phyloP scores from a whole-genome alignment of 2,797 vertebrate genomes.

The Sebastes goodei region DNA sequence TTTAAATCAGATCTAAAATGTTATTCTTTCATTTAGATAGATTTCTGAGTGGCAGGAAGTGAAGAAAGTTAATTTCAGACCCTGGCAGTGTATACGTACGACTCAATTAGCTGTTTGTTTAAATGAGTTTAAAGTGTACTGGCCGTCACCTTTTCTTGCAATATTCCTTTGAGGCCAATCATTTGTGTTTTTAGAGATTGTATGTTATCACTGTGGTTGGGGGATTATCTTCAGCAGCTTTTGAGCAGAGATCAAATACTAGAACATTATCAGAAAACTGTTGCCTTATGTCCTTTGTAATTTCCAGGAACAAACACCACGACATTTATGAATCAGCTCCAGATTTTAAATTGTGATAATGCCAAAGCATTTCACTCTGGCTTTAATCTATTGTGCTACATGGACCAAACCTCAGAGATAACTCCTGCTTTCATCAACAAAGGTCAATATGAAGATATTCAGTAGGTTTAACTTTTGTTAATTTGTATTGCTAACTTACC shows the following conservation, averaged over 20 bases:
- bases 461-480: neutral
- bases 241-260: neutral
- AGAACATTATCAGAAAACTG: neutral
- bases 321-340: neutral
- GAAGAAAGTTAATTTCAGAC: too few species aligned
- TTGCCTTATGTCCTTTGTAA: neutral
- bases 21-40: too few species aligned
- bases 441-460: neutral
- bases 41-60: too few species aligned
- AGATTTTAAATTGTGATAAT: neutral
- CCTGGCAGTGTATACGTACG: too few species aligned
- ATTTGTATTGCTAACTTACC: neutral
- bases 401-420: neutral
- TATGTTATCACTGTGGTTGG: neutral
- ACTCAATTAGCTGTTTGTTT: neutral
- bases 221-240: conserved; percentile 20
- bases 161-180: neutral
- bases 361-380: neutral
- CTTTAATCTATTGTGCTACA: neutral
- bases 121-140: neutral
- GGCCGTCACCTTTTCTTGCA: neutral
- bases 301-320: neutral
- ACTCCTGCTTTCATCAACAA: neutral
- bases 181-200: neutral
- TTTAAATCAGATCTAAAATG: too few species aligned